Base-by-base conservation (phyloP, 1,140 invertebrate genomes). In the Popillia japonica region DNA sequence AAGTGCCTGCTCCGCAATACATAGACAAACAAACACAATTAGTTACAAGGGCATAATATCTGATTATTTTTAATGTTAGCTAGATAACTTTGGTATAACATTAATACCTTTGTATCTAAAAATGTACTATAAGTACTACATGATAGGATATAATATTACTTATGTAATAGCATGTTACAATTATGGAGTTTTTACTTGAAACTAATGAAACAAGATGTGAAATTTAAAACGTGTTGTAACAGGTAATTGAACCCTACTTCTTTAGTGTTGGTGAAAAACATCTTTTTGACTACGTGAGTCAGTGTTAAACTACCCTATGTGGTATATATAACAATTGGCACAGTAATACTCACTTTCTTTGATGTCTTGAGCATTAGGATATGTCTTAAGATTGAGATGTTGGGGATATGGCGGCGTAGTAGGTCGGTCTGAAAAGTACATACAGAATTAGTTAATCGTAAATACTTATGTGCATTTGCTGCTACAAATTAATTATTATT, bases 331-430 rank as follows among this genome's bases (percentile, higher is more conserved):
- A 79, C 10, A 10, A 10, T 48, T 17, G 59, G 59, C 17, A n/a
- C 59, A 72, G 44, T n/a, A 10, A 77, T 83, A 92, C 93, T 93
- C 88, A 96, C 95, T 93, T 90, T 94, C 91, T 91, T 94, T 93
- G 59, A 95, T 93, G 41, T 90, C 91, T 87, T 96, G 94, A 48
- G 92, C 90, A 34, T 87, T 86, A 6, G 94, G 94, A 85, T 95
- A 94, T 0, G 94, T 95, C 85, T 90, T 93, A 73, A 96, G 85
- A 72, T 92, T 89, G 10, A 94, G 86, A 6, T 80, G 41, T 27
- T 17, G 41, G 7, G 61, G 61, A 68, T 27, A 27, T 0, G 11
- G 0, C 11, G 23, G 20, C 22, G 59, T 9, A 14, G 11, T 3
- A 17, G 20, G 3, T 6, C 17, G 61, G 7, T 7, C 61, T 68